Evolutionary conservation across 2,113 vertebrate species (phyloP).

Genomic region (Calyptommatus sinebrachiatus): DNA sequence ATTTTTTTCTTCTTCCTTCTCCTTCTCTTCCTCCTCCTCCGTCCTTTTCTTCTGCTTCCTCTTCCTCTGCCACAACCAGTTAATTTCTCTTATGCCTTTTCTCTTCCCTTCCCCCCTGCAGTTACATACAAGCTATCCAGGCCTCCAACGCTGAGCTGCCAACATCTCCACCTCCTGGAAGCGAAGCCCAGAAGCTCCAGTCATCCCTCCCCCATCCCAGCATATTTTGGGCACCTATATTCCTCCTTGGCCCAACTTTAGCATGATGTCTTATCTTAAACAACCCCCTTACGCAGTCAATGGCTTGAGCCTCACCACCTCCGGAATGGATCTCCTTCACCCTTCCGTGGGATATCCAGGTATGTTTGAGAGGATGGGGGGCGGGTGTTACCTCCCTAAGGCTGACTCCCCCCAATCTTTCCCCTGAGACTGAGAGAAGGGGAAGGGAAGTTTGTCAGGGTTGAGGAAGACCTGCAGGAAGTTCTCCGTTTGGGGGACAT

Average conservation of each 20-base stretch:
- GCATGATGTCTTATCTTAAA: constrained; percentile 99
- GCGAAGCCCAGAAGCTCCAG: constrained; percentile 58
- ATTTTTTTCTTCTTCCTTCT: too few species aligned
- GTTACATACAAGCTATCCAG: too few species aligned
- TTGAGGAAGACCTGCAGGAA: background rate
- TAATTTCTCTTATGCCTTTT: background rate
- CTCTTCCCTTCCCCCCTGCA: too few species aligned
- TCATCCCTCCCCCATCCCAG: constrained; percentile 48
- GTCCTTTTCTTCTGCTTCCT: too few species aligned
- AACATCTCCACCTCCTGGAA: background rate
- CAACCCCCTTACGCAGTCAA: constrained; percentile 98
- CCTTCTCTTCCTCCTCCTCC: background rate
- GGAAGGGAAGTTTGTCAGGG: background rate
- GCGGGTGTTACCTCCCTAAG: background rate
- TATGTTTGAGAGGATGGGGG: constrained; percentile 67
- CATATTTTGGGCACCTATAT: constrained; percentile 63
- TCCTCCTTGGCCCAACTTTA: constrained; percentile 77
- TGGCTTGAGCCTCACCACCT: constrained; percentile 94
- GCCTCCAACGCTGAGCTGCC: background rate
- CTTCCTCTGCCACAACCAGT: background rate
- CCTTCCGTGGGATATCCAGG: constrained; percentile 98
- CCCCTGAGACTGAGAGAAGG: background rate
- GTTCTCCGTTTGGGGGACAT: background rate
- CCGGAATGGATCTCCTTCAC: constrained; percentile 95
- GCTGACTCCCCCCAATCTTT: background rate